phyloP scores from a whole-genome alignment of 2,113 vertebrate species.

The Acrocephalus arundinaceus region DNA sequence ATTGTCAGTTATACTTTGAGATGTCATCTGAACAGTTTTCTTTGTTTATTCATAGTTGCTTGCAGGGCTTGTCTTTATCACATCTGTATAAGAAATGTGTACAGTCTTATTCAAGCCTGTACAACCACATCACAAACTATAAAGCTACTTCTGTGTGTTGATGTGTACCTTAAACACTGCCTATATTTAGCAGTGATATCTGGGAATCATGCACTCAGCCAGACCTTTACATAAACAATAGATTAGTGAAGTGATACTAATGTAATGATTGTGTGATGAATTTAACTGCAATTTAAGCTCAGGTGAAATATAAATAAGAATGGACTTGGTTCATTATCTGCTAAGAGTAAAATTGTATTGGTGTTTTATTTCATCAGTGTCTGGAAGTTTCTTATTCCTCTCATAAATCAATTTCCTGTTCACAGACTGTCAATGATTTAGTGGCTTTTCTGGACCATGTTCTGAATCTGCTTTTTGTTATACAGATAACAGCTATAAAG shows the following conservation, averaged over 20 bases:
- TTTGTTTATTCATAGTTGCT: not conserved
- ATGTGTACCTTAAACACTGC: not conserved
- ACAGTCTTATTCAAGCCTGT: not conserved
- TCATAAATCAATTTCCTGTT: not conserved
- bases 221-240: not conserved
- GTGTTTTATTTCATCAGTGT: not conserved
- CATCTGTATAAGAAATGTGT: not conserved
- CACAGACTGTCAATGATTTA: not conserved
- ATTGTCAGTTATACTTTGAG: not conserved
- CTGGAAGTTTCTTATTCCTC: not conserved
- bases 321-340: not conserved
- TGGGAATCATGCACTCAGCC: not conserved
- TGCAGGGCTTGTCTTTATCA: not conserved
- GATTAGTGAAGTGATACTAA: not conserved
- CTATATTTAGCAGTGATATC: not conserved
- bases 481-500: not conserved
- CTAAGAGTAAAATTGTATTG: not conserved
- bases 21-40: not conserved
- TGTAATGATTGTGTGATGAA: not conserved
- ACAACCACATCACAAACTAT: not conserved
- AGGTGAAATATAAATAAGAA: not conserved
- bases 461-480: not conserved
- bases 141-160: not conserved
- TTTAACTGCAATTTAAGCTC: not conserved
- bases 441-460: not conserved